Evolutionary conservation across 92 coral and sea anemone species (phyloP), one percentile per base, ranked within the genome.

Genomic region (Anthopleura xanthogrammica): DNA sequence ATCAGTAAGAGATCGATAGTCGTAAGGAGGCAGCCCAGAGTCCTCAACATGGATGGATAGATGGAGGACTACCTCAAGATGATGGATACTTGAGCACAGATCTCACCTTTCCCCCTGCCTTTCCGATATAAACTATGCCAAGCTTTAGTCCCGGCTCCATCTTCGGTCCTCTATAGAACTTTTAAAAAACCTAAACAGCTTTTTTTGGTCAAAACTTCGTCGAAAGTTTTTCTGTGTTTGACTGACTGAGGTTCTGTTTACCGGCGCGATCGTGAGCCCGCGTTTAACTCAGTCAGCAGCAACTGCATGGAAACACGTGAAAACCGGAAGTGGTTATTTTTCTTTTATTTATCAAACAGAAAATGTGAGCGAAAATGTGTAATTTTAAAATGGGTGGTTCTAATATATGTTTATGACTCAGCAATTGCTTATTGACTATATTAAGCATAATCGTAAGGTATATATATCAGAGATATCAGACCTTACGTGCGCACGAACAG

Each of bases 21-120:
- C 36, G 36, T 29, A 29, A 29, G 1, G 36, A 29, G 36, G 36
- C 36, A 29, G 36, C 36, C 1, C 36, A 29, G 7, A 46, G 50
- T 46, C 50, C 50, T 46, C 50, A 46, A 74, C 36, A 48, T 48
- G 6, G 17, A 58, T 9, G 17, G 64, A 58, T 58, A n/a, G 64
- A 58, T 58, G 64, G 11, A 54, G 14, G 3, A 54, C 58, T 54
- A 11, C 58, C 14, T 12, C 16, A 54, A 11, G 14, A 11, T 54
- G 16, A 8, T 62, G 19, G 65, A 60, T n/a, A 29, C 36, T 29
- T 29, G 36, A 29, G 36, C 75, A 75, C 9, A 52, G 22, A 76
- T n/a, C 90, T 87, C 77, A 93, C 97, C 94, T 93, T 93, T 52
- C 97, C 97, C 76, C 97, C 97, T n/a, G 97, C 97, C 86, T 93